These are phyloP conservation scores for Petrophora chlorosata DNA, from an alignment of 2,888 invertebrate species.

Conservation along the genomic window DNA sequence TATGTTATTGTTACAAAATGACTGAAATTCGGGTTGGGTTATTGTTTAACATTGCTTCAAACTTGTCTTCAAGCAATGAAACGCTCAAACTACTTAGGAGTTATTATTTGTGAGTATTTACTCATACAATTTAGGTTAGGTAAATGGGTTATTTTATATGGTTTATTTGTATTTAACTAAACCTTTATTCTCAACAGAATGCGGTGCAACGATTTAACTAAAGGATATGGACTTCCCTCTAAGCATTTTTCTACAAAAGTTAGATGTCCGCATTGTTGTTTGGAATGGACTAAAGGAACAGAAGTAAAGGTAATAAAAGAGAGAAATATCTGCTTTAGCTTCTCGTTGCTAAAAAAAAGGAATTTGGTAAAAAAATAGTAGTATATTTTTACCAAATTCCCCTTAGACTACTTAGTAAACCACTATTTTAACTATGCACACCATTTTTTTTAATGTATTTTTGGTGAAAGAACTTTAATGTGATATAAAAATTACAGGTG, in stretches of 20 bases:
- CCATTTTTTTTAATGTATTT: no score
- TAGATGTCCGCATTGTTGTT: constrained; percentile 65
- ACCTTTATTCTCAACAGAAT: constrained; percentile 49
- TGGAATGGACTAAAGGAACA: constrained; percentile 60
- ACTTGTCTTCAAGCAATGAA: constrained; percentile 41
- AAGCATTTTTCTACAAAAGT: constrained; percentile 61
- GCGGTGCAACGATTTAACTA: constrained; percentile 61
- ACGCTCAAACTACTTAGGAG: constrained; percentile 55
- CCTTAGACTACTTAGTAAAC: no score
- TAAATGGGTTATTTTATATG: no score
- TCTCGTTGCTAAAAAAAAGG: no score
- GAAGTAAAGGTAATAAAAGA: constrained; percentile 50
- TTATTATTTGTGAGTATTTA: constrained; percentile 65
- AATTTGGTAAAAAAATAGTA: no score
- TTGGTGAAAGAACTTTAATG: no score
- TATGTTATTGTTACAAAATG: constrained; percentile 45
- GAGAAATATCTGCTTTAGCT: no score
- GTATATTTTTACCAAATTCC: no score
- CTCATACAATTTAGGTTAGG: background rate
- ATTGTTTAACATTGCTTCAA: constrained; percentile 57
- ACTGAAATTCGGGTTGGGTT: constrained; percentile 61
- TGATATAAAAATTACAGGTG: constrained; percentile 45
- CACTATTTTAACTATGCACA: no score
- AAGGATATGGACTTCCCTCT: constrained; percentile 60
- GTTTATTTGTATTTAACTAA: no score